Conservation (phyloP, 2,113 vertebrate species). For the Sinocyclocheilus grahami region DNA sequence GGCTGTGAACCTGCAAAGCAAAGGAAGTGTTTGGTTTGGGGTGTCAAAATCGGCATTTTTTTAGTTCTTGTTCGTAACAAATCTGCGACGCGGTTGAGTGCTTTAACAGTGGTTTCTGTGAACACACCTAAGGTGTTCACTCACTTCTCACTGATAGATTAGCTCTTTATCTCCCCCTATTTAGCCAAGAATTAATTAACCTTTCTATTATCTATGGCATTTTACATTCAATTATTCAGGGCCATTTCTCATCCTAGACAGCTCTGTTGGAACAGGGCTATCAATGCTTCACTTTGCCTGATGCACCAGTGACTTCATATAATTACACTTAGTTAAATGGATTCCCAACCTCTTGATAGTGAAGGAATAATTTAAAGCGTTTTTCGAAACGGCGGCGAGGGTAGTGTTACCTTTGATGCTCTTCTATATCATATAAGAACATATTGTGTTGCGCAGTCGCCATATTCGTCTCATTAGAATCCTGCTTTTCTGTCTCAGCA, state of each 20-base stretch:
- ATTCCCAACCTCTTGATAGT: conserved; percentile 11
- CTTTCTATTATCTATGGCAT: conserved; percentile 61
- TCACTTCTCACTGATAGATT: conserved; percentile 54
- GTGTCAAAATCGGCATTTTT: neutral
- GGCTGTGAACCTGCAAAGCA: conserved; percentile 78
- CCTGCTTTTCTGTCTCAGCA: neutral
- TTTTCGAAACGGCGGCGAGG: neutral
- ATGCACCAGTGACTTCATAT: conserved; percentile 50
- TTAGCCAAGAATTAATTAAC: conserved; percentile 62
- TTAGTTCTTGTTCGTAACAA: conserved; percentile 12
- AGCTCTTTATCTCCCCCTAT: conserved; percentile 57
- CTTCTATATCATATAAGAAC: neutral
- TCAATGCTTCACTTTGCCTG: conserved; percentile 40
- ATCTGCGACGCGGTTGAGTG: conserved; percentile 37
- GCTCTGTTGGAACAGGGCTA: conserved; percentile 56
- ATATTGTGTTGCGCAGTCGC: neutral
- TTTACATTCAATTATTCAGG: conserved; percentile 62
- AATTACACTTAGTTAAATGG: conserved; percentile 44
- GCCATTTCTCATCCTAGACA: conserved; percentile 59
- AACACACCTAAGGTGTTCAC: conserved; percentile 52
- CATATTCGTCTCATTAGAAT: conserved; percentile 38
- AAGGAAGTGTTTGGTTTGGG: neutral
- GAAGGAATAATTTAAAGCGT: neutral
- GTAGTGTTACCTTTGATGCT: neutral
- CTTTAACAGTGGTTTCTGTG: conserved; percentile 50